Evolutionary conservation across 1,140 invertebrate genomes (phyloP), one percentile per base, ranked within the genome.

Genomic region (Drosophila trapezifrons): DNA sequence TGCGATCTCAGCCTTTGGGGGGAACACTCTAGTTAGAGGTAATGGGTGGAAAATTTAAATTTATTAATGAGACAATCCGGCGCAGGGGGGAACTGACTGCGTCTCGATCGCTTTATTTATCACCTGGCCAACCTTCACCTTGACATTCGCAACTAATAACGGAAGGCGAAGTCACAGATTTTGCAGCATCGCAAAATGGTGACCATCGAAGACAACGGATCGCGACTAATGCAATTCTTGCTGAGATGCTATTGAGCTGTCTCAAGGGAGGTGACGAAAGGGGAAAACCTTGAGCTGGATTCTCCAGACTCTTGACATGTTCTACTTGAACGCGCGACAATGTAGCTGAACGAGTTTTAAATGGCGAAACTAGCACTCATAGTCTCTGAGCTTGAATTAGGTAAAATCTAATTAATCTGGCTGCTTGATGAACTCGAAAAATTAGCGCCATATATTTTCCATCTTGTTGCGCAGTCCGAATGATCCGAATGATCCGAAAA

Each of bases 81-180:
- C 62, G 47, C 35, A 25, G 12, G 43, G 47, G 47, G 4, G 38
- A 51, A 76, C 22, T 25, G 47, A 57, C 49, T 62, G 45, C 64
- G 22, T 55, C 35, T 46, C 38, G 54, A 37, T 40, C 40, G 35
- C 25, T 40, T 40, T 58, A 32, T 42, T 49, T 54, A 66, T 81
- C 80, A 72, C 80, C 62, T 47, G 58, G 49, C 49, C 76, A 66
- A 78, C 65, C 83, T 83, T 86, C 81, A 87, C 83, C 83, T 89
- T 87, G 84, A 89, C 84, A 83, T 89, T 83, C 58, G 82, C 64
- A 73, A 60, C 59, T 25, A 54, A 58, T 52, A 66, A 40, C 43
- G 52, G 45, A 71, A 80, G 54, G 52, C 46, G 15, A 52, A 17
- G 9, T n/a, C 18, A 27, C 3, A 38, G 54, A 58, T 38, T 58